Evolutionary conservation across 2,113 vertebrate species (phyloP).

Genomic region (Mandrillus leucophaeus): DNA sequence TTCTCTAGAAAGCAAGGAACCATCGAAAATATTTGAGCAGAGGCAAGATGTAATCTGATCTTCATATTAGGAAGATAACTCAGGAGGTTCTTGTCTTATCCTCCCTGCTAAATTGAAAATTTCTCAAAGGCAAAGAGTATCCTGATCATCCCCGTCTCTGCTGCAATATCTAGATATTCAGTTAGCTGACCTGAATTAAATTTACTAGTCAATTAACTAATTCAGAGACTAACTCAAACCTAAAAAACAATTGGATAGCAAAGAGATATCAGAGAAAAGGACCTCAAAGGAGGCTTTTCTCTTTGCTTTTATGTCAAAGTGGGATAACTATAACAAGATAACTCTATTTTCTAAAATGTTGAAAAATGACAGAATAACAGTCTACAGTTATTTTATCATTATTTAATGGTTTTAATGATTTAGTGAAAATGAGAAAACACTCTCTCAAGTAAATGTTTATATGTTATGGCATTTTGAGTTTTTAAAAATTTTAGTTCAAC

Average conservation of each 20-base stretch:
- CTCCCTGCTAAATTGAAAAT: background rate
- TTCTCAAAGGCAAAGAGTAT: background rate
- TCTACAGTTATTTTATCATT: background rate
- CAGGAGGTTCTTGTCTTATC: background rate
- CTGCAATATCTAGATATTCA: background rate
- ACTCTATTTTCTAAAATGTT: background rate
- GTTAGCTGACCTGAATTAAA: background rate
- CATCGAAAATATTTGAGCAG: background rate
- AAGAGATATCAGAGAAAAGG: background rate
- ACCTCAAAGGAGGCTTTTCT: background rate
- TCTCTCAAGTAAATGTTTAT: conserved; percentile 11
- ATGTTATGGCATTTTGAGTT: background rate
- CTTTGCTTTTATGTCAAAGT: background rate
- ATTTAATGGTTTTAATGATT: background rate
- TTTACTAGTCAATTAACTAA: background rate
- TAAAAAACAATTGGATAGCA: background rate
- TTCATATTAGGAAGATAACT: background rate
- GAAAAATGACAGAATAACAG: background rate
- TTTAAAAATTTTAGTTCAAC: background rate
- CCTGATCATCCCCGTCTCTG: background rate
- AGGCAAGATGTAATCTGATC: background rate
- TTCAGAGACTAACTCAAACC: background rate
- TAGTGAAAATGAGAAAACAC: background rate
- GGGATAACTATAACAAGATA: background rate
- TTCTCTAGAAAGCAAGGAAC: background rate